Base-by-base conservation (phyloP, 2,113 vertebrate species). In the Quiscalus mexicanus region DNA sequence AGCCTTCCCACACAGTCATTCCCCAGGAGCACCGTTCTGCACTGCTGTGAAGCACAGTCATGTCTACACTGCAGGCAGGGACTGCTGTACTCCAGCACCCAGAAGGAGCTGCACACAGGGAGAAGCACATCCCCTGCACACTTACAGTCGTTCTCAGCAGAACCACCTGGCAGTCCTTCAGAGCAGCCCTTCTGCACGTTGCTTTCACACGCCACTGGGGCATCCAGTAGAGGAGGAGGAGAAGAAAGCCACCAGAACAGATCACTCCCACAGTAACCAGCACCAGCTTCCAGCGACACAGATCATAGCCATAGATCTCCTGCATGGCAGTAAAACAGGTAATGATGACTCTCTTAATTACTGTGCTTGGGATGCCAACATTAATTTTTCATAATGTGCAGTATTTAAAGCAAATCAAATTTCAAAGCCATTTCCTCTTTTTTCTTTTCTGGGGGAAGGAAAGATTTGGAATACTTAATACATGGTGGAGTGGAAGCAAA, bases 151-250 rank as follows among this genome's bases (percentile, higher is more conserved):
- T 99, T 95, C 98, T 98, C 94, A 99, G 97, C 95, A 99, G 98
- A 96, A 99, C 98, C 97, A 99, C 98, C 88, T 98, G 95, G 41
- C 99, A 99, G 92, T 99, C 99, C 49, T 97, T 98, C 55, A 99
- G 94, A 3, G 98, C 77, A 84, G 98, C 98, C 97, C 98, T 98
- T 75, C 84, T 96, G 96, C 99, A 99, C 1, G 98, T 99, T 76
- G 98, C 98, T 97, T 99, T 99, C 97, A 99, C 99, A 19, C 99
- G 99, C 99, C 99, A 99, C 97, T 99, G 98, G 11, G 99, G 99
- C 98, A 99, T 98, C 99, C 99, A 99, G 95, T 99, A 99, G 94
- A 99, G 99, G 77, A 99, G 98, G 81, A 99, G 98, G 60, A 99
- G 99, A 27, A 99, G 99, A 97, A 99, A 99, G 56, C 99, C 99